These are phyloP conservation scores for Lasioglossum baleicum DNA, from an alignment of 1,140 invertebrate genomes.

Conservation along the genomic window DNA sequence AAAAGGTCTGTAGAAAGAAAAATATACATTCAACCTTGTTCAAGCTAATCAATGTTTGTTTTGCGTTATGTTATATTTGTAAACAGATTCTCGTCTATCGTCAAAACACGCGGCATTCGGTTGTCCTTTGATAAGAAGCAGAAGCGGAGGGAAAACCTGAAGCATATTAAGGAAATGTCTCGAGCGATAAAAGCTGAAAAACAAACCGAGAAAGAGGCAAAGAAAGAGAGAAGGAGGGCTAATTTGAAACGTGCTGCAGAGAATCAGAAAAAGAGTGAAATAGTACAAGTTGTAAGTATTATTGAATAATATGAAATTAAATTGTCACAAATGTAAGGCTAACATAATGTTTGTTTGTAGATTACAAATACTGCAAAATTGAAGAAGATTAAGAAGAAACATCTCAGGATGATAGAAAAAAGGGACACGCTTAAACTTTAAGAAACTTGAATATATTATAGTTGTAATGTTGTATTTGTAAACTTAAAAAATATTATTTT, in stretches of 20 bases:
- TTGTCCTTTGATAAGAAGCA: conserved; percentile 85
- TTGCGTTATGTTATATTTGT: no score
- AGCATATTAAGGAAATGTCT: conserved; percentile 86
- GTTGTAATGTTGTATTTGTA: background rate
- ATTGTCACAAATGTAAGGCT: background rate
- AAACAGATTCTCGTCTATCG: conserved; percentile 85
- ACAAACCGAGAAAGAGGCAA: conserved; percentile 82
- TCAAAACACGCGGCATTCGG: conserved; percentile 85
- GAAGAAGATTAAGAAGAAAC: conserved; percentile 92
- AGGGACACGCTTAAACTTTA: conserved; percentile 84
- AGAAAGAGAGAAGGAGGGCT: conserved; percentile 84
- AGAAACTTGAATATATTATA: background rate
- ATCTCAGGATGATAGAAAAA: conserved; percentile 89
- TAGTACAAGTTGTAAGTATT: conserved; percentile 86
- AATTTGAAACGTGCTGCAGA: conserved; percentile 87
- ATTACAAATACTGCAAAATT: conserved; percentile 91
- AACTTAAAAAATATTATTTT: no score
- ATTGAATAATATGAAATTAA: no score
- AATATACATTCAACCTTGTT: no score
- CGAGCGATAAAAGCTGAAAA: conserved; percentile 83
- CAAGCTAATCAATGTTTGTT: no score
- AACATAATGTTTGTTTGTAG: conserved; percentile 51
- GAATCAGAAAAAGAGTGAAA: conserved; percentile 88
- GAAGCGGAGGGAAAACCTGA: conserved; percentile 83
- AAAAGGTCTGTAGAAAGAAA: conserved; percentile 79